Evolutionary conservation across 2,888 invertebrate genomes (phyloP).

Genomic region (Eremobia ochroleuca): DNA sequence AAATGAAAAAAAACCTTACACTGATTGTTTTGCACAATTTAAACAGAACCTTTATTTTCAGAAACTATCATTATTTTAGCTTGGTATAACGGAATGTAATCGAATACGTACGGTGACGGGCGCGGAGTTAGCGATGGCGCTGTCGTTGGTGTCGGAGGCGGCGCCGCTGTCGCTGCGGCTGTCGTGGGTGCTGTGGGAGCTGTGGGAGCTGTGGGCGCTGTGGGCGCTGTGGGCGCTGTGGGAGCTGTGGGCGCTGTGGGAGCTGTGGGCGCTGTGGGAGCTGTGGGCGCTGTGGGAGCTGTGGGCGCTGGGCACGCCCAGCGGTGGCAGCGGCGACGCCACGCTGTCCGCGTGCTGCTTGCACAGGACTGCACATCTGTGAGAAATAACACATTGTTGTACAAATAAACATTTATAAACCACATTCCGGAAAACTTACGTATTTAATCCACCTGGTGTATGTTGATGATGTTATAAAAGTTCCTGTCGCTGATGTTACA

Average conservation of each 20-base stretch:
- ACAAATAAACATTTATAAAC: not conserved
- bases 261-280: not conserved
- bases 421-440: not conserved
- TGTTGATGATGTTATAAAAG: not conserved
- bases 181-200: not conserved
- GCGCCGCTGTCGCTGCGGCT: not conserved
- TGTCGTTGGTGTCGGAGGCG: not conserved
- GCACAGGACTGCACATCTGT: constrained; percentile 84
- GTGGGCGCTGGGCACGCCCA: constrained; percentile 39
- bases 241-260: not conserved
- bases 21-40: not conserved
- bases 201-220: too few relatives aligned
- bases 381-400: not conserved
- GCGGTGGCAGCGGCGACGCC: constrained; percentile 76
- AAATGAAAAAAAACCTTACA: not conserved
- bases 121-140: too few relatives aligned
- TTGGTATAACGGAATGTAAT: not conserved
- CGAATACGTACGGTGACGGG: not conserved
- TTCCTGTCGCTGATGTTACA: not conserved
- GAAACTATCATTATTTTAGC: not conserved
- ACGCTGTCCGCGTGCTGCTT: constrained; percentile 83
- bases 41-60: not conserved
- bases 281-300: not conserved
- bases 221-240: not conserved
- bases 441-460: not conserved